Evolutionary conservation across 2,888 invertebrate genomes (phyloP), one percentile per base, ranked within the genome.

Genomic region (Leucophenga montana): DNA sequence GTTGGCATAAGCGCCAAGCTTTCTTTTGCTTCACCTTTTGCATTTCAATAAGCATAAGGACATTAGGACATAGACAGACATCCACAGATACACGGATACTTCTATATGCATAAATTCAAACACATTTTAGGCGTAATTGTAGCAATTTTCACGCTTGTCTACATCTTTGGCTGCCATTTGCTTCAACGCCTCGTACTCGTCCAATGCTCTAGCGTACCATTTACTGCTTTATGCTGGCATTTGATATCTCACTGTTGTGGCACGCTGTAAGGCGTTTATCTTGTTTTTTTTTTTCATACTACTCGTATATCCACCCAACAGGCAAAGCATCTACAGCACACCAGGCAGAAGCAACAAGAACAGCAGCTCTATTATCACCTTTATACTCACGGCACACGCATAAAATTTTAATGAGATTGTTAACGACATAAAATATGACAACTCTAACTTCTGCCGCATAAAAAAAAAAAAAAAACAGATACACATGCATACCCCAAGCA

Each of bases 371-470:
- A 82, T 81, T 81, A 84, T 80, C 84, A 84, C 78, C 81, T 82
- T 39, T 70, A 72, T 72, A 69, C 59, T 68, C 70, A 69, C 77
- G 79, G 79, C 84, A 77, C 73, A 81, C 81, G 81, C 81, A 84
- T 84, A 82, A 82, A 84, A 84, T 84, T 81, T 81, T 81, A 81
- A 81, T 81, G 84, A 81, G 84, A 81, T 81, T 81, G 81, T 81
- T 81, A 81, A 78, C 79, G 84, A 78, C 79, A 80, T 78, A 80
- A 81, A 82, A 79, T 81, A 77, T 82, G 83, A 64, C 62, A 48
- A 64, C 61, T 61, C 20, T 39, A 61, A 27, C 39, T 16, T 20
- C 1, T 18, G 20, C 39, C 16, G 39, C 39, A 39, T 39, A 39
- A 39, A 39, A 39, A 39, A 39, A 8, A 39, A 8, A 39, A 39